These are phyloP conservation scores for Esox lucius DNA, from an alignment of 2,797 vertebrate genomes.

Conservation along the genomic window DNA sequence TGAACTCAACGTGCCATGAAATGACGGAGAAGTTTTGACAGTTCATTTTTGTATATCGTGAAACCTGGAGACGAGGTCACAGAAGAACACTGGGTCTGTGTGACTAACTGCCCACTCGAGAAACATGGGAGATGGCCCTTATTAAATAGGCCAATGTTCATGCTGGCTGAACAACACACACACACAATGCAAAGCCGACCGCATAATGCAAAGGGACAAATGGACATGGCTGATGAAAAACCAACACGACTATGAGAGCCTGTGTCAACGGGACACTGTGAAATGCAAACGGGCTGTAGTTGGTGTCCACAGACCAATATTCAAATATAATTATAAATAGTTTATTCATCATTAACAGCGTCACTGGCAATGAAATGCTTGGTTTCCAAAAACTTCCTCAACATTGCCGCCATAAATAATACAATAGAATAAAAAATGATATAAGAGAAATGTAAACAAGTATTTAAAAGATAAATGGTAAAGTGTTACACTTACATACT, in stretches of 20 bases:
- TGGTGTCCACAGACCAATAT: background rate
- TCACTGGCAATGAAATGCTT: too few species aligned
- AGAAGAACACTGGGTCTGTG: background rate
- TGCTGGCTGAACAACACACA: conserved; percentile 65
- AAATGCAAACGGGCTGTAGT: background rate
- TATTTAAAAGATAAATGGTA: too few species aligned
- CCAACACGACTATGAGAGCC: background rate
- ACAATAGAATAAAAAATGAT: too few species aligned
- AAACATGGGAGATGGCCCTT: conserved; percentile 32
- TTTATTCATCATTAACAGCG: background rate
- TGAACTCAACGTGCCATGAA: conserved; percentile 19
- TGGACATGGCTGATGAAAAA: conserved; percentile 54
- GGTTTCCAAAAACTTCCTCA: too few species aligned
- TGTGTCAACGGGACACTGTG: background rate
- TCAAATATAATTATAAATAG: background rate
- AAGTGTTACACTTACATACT: too few species aligned
- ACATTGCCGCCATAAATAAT: too few species aligned
- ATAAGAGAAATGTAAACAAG: too few species aligned
- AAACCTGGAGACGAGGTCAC: background rate
- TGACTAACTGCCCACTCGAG: conserved; percentile 16
- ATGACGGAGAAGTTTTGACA: conserved; percentile 29
- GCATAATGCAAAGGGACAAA: conserved; percentile 55
- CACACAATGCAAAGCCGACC: conserved; percentile 51
- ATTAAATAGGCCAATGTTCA: conserved; percentile 74
- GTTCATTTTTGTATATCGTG: conserved; percentile 38